Evolutionary conservation across 2,113 vertebrate species (phyloP), one percentile per base, ranked within the genome.

Genomic region (Mastomys coucha): DNA sequence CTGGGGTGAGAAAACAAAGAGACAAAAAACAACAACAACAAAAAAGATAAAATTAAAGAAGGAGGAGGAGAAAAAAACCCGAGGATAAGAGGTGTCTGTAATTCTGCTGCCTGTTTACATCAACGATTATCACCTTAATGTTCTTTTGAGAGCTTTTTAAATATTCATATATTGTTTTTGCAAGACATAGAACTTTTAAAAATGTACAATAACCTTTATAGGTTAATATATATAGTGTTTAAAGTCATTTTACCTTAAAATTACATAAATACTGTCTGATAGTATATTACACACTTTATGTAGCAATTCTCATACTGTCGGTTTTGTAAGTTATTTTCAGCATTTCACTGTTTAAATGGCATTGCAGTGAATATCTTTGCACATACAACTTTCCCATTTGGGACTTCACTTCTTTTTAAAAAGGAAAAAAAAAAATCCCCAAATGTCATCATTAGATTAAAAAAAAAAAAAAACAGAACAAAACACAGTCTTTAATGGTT

Each of bases 181-280:
- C 20, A 87, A 24, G 42, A 26, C 1, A 56, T 33, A 56, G 86
- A 16, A 65, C 33, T 19, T 70, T 88, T 80, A 53, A 56, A 91
- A 58, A 88, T 92, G 28, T 90, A 76, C 82, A 65, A 51, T 87
- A 75, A 16, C 39, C 26, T 86, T 94, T 89, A 81, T 89, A 96
- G 72, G 17, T 89, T 94, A 77, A 95, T 78, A 17, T 76, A 75
- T 53, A 20, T 90, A 88, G n/a, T 69, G 4, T 42, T 97, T 94
- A 87, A 36, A 95, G 82, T 89, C 60, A 89, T 14, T 80, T n/a
- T 51, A 92, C 39, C 84, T 95, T 94, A 87, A 19, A 97, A 96
- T 88, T 85, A 58, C 36, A 92, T 91, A 95, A 93, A 95, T 93
- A n/a, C 39, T n/a, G 85, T 95, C 56, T 92, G 60, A n/a, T 85